Evolutionary conservation across 2,888 invertebrate species (phyloP), one percentile per base, ranked within the genome.

Genomic region (Hedychridium roseum): DNA sequence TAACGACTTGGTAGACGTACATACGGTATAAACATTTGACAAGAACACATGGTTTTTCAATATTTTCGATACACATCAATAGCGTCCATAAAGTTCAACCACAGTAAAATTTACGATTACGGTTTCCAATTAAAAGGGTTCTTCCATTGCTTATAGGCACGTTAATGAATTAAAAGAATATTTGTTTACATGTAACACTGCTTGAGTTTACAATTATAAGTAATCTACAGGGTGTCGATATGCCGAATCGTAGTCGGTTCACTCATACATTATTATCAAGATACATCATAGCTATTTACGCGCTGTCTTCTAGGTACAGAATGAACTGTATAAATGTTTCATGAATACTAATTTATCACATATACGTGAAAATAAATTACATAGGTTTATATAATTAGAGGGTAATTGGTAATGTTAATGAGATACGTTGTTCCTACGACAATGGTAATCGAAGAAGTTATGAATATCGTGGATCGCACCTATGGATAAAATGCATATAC

Each of bases 301-400:
- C 28, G 44, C 32, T 41, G 45, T 41, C 47, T 47, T 47, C 47
- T 48, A 48, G 23, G 30, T 36, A 31, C 17, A 37, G 26, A 36
- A 28, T 35, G 12, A 35, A 34, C 12, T 11, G 32, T 12, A 35
- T n/a, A 35, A 35, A 17, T 26, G 21, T 35, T 17, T 35, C 43
- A 58, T 64, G 64, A 65, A 66, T 64, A 56, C 64, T 64, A 66
- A 61, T 65, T 64, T 67, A 69, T 69, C 69, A 69, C 68, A 66
- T 64, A 47, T 54, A 35, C 54, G 60, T 67, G 62, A 68, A 58
- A 57, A 43, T 62, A 60, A 62, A 43, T 43, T 35, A 43, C n/a
- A n/a, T n/a, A n/a, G n/a, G 43, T 43, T 48, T 34, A 42, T 48
- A 40, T 40, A 30, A 30, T 15, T 5, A 16, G 20, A 40, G 3